These are phyloP conservation scores for Tricholauxania praeusta DNA, from an alignment of 2,888 invertebrate species.

Conservation along the genomic window DNA sequence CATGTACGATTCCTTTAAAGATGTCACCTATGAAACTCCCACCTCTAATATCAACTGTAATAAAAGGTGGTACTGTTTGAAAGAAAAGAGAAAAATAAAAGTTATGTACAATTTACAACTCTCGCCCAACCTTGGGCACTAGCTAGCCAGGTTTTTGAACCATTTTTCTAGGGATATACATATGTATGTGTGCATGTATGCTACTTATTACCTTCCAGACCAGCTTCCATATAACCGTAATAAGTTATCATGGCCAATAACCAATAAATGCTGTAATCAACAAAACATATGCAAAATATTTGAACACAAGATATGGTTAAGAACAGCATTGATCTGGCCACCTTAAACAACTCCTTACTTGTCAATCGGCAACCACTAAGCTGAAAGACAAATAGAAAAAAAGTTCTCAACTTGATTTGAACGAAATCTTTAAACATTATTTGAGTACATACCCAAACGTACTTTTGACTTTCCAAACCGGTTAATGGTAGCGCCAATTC, in stretches of 20 bases:
- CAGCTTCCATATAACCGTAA: conserved; percentile 69
- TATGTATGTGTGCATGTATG: too few relatives aligned
- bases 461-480: conserved; percentile 74
- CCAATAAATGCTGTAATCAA: conserved; percentile 86
- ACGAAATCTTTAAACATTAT: background rate
- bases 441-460: conserved; percentile 73
- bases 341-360: conserved; percentile 52
- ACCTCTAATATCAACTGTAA: conserved; percentile 74
- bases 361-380: conserved; percentile 58
- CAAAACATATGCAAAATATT: conserved; percentile 77
- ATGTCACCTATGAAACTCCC: conserved; percentile 77
- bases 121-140: too few relatives aligned
- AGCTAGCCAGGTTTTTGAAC: too few relatives aligned
- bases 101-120: background rate
- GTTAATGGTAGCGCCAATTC: conserved; percentile 78
- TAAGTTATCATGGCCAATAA: conserved; percentile 72
- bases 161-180: too few relatives aligned
- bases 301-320: conserved; percentile 78
- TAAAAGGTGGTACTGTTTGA: conserved; percentile 68
- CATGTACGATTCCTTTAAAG: conserved; percentile 73
- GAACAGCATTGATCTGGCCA: conserved; percentile 68
- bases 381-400: conserved; percentile 46
- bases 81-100: conserved; percentile 18
- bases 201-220: conserved; percentile 65
- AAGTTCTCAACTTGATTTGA: too few relatives aligned